A percentile compares a stretch with the other conserved stretches of the same genome.
Conservation (phyloP, 2,113 vertebrate species). For the Meles meles region DNA sequence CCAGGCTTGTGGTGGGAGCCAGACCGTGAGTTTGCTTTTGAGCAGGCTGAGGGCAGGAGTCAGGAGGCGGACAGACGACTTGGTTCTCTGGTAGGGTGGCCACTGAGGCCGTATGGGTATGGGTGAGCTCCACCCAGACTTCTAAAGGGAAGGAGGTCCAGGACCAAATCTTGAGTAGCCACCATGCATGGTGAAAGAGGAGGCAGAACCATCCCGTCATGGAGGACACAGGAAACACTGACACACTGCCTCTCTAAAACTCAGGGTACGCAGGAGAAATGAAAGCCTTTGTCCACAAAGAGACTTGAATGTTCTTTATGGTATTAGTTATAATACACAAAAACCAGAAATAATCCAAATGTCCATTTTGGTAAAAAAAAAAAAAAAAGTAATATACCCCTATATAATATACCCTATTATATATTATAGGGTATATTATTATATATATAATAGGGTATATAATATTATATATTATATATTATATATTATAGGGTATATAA, state of each 20-base stretch:
- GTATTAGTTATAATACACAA: not conserved
- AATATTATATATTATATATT: too few relatives aligned
- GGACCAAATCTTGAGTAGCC: too few relatives aligned
- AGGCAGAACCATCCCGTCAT: accelerated
- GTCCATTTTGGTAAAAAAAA: not conserved
- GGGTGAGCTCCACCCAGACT: not conserved
- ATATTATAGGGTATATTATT: too few relatives aligned
- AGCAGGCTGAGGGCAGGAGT: not conserved
- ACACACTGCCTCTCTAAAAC: not conserved
- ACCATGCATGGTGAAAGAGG: accelerated
- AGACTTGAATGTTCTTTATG: not conserved
- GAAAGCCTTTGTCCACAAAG: not conserved
- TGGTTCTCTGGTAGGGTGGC: not conserved
- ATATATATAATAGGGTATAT: too few relatives aligned
- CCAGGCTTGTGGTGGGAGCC: not conserved
- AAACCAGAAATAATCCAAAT: not conserved
- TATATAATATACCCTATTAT: not conserved
- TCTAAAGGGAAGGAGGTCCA: too few relatives aligned
- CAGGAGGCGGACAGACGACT: too few relatives aligned
- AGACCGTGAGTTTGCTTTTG: not conserved
- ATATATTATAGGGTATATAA: too few relatives aligned
- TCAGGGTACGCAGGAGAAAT: not conserved
- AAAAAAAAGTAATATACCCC: not conserved
- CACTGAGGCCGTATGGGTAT: not conserved
- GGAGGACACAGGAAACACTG: not conserved